phyloP scores from a whole-genome alignment of 2,113 vertebrate genomes.

The Baryphthengus martii region DNA sequence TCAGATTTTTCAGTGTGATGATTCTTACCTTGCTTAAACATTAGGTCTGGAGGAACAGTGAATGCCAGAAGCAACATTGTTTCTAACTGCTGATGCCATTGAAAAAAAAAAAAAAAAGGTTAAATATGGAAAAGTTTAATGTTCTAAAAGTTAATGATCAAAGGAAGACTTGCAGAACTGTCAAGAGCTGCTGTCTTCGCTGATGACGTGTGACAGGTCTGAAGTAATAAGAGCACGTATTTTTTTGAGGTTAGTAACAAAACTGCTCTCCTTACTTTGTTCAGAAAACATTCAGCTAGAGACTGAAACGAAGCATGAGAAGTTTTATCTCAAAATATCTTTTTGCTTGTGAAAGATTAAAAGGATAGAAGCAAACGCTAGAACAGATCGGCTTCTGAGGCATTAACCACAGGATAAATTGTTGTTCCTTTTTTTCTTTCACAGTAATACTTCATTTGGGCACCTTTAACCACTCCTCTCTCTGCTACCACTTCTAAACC shows the following conservation, averaged over 20 bases:
- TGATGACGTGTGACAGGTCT: conserved; percentile 6
- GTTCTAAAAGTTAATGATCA: conserved; percentile 48
- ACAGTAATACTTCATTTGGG: not conserved
- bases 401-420: not conserved
- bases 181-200: conserved; percentile 28
- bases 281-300: conserved; percentile 16
- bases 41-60: not conserved
- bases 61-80: not conserved
- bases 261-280: conserved; percentile 19
- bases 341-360: not conserved
- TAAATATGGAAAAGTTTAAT: conserved; percentile 43
- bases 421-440: not conserved
- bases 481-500: not conserved
- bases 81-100: conserved; percentile 12
- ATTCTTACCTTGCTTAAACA: not conserved
- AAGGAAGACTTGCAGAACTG: conserved; percentile 45
- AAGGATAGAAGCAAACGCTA: not conserved
- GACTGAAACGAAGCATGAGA: not conserved
- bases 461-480: not conserved
- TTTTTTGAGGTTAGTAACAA: conserved; percentile 41
- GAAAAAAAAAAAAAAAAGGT: not conserved
- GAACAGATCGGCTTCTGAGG: not conserved
- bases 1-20: not conserved
- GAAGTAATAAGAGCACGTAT: conserved; percentile 53
- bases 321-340: conserved; percentile 12